Conservation (phyloP, 2,888 invertebrate genomes). For the Junonia oenone region DNA sequence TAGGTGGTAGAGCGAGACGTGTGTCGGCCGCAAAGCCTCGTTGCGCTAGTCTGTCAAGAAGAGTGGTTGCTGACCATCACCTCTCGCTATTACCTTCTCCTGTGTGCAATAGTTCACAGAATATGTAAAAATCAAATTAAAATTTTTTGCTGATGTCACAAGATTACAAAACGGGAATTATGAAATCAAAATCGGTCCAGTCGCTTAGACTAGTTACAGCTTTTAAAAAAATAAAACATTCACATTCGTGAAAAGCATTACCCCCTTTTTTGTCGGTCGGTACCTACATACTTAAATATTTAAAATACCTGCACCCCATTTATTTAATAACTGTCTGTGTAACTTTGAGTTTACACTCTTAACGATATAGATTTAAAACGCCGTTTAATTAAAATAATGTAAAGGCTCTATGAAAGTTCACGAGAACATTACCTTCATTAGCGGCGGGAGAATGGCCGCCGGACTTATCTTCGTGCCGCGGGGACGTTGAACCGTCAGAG, state of each 20-base stretch:
- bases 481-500: slow-evolving; percentile 54
- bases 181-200: too few species aligned
- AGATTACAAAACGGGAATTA: too few species aligned
- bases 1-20: slow-evolving; percentile 63
- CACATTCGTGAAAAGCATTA: too few species aligned
- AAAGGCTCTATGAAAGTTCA: not conserved
- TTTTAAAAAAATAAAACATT: too few species aligned
- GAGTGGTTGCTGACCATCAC: slow-evolving; percentile 72
- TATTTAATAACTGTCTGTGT: too few species aligned
- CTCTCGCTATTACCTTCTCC: slow-evolving; percentile 53
- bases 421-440: slow-evolving; percentile 47
- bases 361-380: not conserved
- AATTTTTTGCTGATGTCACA: too few species aligned
- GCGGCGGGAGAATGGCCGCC: slow-evolving; percentile 60
- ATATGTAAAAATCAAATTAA: too few species aligned
- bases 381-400: not conserved
- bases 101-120: slow-evolving; percentile 26
- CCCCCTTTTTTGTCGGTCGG: too few species aligned
- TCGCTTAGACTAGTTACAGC: too few species aligned
- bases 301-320: too few species aligned
- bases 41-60: slow-evolving; percentile 65
- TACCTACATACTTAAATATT: too few species aligned
- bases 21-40: slow-evolving; percentile 71
- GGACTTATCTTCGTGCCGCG: slow-evolving; percentile 55
- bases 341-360: too few species aligned